Base-by-base conservation (phyloP, 1,140 invertebrate species). In the Anoplophora glabripennis region DNA sequence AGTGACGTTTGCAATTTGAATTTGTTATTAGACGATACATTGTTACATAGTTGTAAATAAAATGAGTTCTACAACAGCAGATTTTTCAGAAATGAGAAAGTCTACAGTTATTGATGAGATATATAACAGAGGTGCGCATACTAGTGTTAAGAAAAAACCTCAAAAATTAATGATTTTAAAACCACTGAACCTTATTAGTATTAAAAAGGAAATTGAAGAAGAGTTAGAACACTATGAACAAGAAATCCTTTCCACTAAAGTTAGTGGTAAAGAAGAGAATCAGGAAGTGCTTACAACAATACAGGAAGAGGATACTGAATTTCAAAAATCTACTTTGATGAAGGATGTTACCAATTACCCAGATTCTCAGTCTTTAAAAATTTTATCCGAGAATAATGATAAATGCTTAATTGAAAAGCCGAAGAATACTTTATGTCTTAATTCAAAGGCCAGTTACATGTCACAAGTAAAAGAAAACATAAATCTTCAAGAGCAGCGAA, bases 111-210 rank as follows among this genome's bases (percentile, higher is more conserved):
- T 34, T 12, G 18, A 44, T 11, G 38, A 45, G 3, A 42, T 54
- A 3, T 17, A 11, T 44, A 8, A 11, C 8, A 42, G 52, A 54
- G 12, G 52, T n/a, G 33, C 38, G n/a, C 33, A 14, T 10, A 54
- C 17, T 44, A 10, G 38, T 42, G 21, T 34, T 11, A 54, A 54
- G 21, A 38, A 40, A n/a, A 45, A 28, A 15, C n/a, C 35, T 12
- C 17, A 56, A 28, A 53, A 56, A 46, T n/a, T 37, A 1, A 41
- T 47, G 38, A 47, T 14, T 33, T 36, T 63, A n/a, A 36, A 41
- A 11, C 61, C 61, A 1, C 34, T 63, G 11, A 56, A 63, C 46
- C 10, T 59, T 4, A 28, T 52, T 14, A 47, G 51, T 11, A 54
- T 63, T n/a, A 59, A 40, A 33, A 58, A 41, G 42, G 51, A 48